Percentiles rank a stretch among this genome's conserved stretches.
phyloP scores from a whole-genome alignment of 2,888 invertebrate species.

The Drosophila mulleri region DNA sequence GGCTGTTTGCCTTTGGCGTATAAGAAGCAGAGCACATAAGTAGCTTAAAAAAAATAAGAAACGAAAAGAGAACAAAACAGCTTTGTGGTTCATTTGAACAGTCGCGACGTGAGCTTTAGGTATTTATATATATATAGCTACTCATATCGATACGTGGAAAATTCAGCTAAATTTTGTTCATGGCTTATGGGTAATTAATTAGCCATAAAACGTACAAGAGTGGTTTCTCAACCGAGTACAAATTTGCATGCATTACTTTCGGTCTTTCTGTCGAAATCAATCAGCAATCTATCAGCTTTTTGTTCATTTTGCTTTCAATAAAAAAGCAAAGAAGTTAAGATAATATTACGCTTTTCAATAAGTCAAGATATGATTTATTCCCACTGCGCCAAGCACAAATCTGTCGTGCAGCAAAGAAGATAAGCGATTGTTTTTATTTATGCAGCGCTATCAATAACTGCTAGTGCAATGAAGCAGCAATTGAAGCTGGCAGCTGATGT shows the following conservation, averaged over 20 bases:
- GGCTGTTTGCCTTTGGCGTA: constrained; percentile 36
- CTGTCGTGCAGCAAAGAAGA: constrained; percentile 7
- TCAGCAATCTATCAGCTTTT: background rate
- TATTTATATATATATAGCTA: background rate
- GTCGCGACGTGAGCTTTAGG: background rate
- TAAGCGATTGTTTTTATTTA: constrained; percentile 35
- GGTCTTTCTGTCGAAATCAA: background rate
- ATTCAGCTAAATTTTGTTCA: background rate
- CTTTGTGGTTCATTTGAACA: constrained; percentile 30
- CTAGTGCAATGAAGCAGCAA: constrained; percentile 56
- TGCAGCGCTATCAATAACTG: constrained; percentile 41
- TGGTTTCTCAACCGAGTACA: background rate
- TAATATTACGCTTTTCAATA: constrained; percentile 31
- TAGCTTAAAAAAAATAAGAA: constrained; percentile 45
- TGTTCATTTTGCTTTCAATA: background rate
- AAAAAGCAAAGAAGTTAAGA: background rate
- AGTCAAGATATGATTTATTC: constrained; percentile 28
- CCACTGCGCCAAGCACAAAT: constrained; percentile 22
- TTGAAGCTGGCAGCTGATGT: constrained; percentile 31
- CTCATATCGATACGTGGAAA: constrained; percentile 2
- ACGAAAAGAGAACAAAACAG: background rate
- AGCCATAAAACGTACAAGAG: background rate
- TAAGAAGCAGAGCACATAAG: constrained; percentile 43
- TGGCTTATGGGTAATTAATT: constrained; percentile 8
- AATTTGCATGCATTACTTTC: background rate